These are phyloP conservation scores for Linnaemya tessellans DNA, from an alignment of 2,888 invertebrate genomes.

Conservation along the genomic window DNA sequence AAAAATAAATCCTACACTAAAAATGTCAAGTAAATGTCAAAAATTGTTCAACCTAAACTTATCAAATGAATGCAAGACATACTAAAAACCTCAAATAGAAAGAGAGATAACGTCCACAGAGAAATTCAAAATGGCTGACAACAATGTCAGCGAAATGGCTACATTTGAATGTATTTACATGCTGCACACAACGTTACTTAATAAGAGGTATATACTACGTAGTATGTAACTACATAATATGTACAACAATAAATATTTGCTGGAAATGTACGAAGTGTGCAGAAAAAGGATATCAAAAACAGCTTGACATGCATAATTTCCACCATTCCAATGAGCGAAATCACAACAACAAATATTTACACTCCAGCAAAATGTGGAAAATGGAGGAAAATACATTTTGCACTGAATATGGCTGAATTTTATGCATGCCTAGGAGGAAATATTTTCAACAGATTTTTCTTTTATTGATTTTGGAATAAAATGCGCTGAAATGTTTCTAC, in stretches of 20 bases:
- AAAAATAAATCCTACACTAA: slow-evolving; percentile 41
- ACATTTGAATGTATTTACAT: slow-evolving; percentile 18
- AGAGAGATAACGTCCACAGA: slow-evolving; percentile 41
- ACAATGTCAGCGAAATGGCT: slow-evolving; percentile 71
- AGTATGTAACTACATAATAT: neutral
- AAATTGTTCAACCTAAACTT: slow-evolving; percentile 48
- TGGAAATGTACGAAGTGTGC: neutral
- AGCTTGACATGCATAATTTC: slow-evolving; percentile 4
- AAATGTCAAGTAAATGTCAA: slow-evolving; percentile 58
- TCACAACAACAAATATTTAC: neutral
- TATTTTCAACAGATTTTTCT: slow-evolving; percentile 39
- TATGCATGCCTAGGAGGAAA: neutral
- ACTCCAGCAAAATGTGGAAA: slow-evolving; percentile 12
- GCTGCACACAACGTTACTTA: slow-evolving; percentile 8
- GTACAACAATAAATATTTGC: neutral
- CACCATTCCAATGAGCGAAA: slow-evolving; percentile 43
- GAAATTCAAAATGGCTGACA: slow-evolving; percentile 82
- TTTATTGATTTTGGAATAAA: slow-evolving; percentile 62
- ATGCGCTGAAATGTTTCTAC: slow-evolving; percentile 32
- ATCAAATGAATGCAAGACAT: slow-evolving; percentile 11
- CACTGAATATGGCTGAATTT: slow-evolving; percentile 51
- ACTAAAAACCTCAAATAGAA: neutral
- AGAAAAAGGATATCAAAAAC: neutral
- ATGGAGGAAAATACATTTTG: slow-evolving; percentile 3
- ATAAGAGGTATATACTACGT: neutral